phyloP scores from a whole-genome alignment of 2,888 invertebrate species.

The Thumatha senex region DNA sequence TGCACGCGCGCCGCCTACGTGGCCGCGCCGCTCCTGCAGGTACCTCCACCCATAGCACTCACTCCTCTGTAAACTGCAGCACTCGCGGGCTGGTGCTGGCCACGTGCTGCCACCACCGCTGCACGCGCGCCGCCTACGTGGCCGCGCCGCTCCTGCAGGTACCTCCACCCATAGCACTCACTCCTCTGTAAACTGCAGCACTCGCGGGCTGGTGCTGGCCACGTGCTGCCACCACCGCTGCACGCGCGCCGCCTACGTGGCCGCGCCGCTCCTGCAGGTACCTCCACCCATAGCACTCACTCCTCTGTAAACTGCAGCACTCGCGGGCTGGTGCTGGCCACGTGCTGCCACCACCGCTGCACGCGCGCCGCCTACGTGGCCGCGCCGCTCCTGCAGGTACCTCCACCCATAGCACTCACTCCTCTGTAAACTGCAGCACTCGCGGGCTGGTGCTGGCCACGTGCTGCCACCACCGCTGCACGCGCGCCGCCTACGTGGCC shows the following conservation, averaged over 20 bases:
- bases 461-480: conserved; percentile 95
- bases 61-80: not conserved
- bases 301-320: too few relatives aligned
- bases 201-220: conserved; percentile 87
- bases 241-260: conserved; percentile 86
- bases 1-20: conserved; percentile 89
- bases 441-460: conserved; percentile 89
- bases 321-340: conserved; percentile 88
- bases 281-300: not conserved
- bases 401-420: not conserved
- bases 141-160: conserved; percentile 51
- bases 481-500: conserved; percentile 86
- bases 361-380: conserved; percentile 86
- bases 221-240: conserved; percentile 97
- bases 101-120: conserved; percentile 96
- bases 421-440: too few relatives aligned
- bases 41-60: conserved; percentile 22
- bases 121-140: conserved; percentile 87
- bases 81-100: conserved; percentile 88
- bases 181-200: too few relatives aligned
- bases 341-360: conserved; percentile 96
- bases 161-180: not conserved
- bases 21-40: conserved; percentile 47
- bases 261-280: conserved; percentile 47
- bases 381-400: conserved; percentile 47